Base-by-base conservation (phyloP, 2,113 vertebrate genomes). In the Eudorcas thomsonii region DNA sequence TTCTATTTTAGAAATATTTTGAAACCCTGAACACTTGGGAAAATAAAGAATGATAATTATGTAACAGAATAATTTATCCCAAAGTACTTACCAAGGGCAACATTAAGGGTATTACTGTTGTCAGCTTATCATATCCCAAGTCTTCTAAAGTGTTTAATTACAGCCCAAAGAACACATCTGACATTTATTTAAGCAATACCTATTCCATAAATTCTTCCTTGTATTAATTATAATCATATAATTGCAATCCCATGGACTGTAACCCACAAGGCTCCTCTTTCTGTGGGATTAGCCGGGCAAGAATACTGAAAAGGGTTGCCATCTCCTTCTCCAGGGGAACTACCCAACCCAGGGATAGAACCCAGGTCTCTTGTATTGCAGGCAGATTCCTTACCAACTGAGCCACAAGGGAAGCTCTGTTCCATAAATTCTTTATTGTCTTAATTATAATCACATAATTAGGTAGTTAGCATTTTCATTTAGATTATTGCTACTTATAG, bases 141-240 rank as follows among this genome's bases (percentile, higher is more conserved):
- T 26, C 21, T 85, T 25, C 43, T 19, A 36, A 62, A 62, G 80
- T 92, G n/a, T 84, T 90, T 94, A 74, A 62, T 81, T 82, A 83
- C 1, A 67, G 64, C 26, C 43, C 55, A 21, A 50, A 88, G 36
- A 97, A 88, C 67, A 98, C 80, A 90, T 62, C 64, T 90, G 13
- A 85, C 92, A 97, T 97, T 98, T 98, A 98, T 93, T 82, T 95
- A 98, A 98, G 39, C 54, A 96, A 91, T 95, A 96, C 80, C 80
- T 97, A 6, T 50, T 57, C 23, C 36, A 50, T 92, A 28, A 93
- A 96, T 91, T 97, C 60, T 60, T 96, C 71, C 60, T 78, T 92
- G 90, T 95, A 95, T 96, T 91, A 97, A 97, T 96, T 97, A 71
- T 71, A 36, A 36, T 36, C n/a, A 71, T 17, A 36, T 71, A 71